Evolutionary conservation across 2,888 invertebrate species (phyloP), one percentile per base, ranked within the genome.

Genomic region (Neria commutata): DNA sequence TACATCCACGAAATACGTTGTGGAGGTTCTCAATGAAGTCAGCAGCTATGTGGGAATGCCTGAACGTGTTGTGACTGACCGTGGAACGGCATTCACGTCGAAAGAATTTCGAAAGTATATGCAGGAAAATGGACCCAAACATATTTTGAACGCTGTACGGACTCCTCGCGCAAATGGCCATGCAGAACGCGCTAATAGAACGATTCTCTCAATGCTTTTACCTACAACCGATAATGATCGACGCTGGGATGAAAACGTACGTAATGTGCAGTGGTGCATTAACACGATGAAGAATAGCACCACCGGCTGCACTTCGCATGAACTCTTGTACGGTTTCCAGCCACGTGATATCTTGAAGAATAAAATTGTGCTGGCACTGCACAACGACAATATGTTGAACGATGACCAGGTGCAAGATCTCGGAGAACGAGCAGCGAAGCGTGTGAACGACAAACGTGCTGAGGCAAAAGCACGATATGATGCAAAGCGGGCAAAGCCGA

Each of bases 31-130:
- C 25, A 17, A 51, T 2, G 61, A 63, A 21, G n/a, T 57, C 6
- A 52, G 46, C 10, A 48, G 51, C 21, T 61, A 65, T 60, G 66
- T 68, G 50, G 71, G 68, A 6, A 63, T 56, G 40, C 70, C 70
- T 16, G 53, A 52, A 29, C 52, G 62, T 37, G 59, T 73, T 6
- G 64, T 72, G 34, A 74, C 42, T 6, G 19, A 42, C 61, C 45
- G 67, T 19, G 70, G 70, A 1, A 64, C 70, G 1, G 69, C 69
- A 3, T 74, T 61, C 55, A 69, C 66, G 0, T 63, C 42, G 2
- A 58, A 61, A 17, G 54, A 37, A 17, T 71, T 69, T 54, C 54
- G 63, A 46, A 52, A 56, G 10, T 68, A 65, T 47, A 65, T 62
- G 51, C 29, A 54, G 2, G 53, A 62, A 5, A 55, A 65, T 33